phyloP scores from a whole-genome alignment of 30 jellyfish, hydroid and myxozoan genomes.

The Aurelia sp. region DNA sequence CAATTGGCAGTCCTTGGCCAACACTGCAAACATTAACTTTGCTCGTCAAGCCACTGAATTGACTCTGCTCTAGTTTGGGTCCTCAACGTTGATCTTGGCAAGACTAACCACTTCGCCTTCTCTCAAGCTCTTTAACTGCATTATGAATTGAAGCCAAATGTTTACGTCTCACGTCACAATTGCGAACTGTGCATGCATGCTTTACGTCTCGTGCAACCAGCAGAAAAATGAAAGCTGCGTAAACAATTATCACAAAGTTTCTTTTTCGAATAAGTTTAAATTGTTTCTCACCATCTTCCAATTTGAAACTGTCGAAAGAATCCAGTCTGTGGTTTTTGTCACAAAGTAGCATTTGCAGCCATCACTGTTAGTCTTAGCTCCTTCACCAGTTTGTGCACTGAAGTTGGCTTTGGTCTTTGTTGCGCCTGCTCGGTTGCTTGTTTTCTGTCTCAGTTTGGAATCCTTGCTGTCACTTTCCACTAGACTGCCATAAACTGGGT shows the following conservation, averaged over 20 bases:
- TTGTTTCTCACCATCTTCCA: constrained; percentile 20
- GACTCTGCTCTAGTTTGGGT: constrained; percentile 5
- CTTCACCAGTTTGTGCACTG: too few relatives aligned
- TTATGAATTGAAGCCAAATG: constrained; percentile 33
- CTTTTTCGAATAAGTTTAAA: constrained; percentile 18
- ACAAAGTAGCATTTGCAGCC: constrained; percentile 28
- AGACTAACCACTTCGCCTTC: constrained; percentile 1
- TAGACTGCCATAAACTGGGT: constrained; percentile 43
- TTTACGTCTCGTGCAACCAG: constrained; percentile 46
- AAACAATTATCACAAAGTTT: constrained; percentile 54
- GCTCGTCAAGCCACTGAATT: constrained; percentile 30
- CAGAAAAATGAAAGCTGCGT: constrained; percentile 29
- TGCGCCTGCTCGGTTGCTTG: too few relatives aligned
- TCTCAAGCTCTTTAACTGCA: constrained; percentile 29
- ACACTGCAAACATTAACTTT: background rate
- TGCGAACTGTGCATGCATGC: constrained; percentile 44
- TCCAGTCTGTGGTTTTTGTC: constrained; percentile 31
- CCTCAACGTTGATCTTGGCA: background rate
- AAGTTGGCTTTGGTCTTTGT: too few relatives aligned
- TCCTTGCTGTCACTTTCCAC: constrained; percentile 11
- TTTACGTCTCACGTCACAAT: constrained; percentile 29
- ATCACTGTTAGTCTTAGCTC: background rate
- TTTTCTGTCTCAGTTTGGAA: background rate
- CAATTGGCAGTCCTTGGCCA: constrained; percentile 48
- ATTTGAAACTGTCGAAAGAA: constrained; percentile 7